Conservation (phyloP, 2,797 vertebrate genomes). For the Ibycter americanus region DNA sequence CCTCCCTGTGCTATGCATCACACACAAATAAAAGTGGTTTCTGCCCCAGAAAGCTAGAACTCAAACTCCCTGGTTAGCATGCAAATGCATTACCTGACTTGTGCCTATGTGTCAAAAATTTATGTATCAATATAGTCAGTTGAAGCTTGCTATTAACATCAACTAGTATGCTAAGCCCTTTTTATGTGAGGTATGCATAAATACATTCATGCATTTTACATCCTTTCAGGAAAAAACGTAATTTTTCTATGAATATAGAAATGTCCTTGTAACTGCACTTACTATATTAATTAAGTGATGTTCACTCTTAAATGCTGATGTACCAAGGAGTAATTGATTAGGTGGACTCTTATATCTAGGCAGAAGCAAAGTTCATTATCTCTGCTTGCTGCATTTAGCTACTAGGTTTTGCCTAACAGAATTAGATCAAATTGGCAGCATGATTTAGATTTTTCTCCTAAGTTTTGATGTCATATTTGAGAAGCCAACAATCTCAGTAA, state of each 20-base stretch:
- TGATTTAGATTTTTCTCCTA: background rate
- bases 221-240: background rate
- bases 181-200: constrained; percentile 29
- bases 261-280: background rate
- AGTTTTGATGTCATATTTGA: background rate
- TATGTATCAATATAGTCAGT: background rate
- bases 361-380: background rate
- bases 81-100: constrained; percentile 45
- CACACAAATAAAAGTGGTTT: background rate
- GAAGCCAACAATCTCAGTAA: background rate
- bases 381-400: background rate
- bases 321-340: background rate
- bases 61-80: constrained; percentile 23
- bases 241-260: constrained; percentile 36
- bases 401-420: background rate
- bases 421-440: background rate
- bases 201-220: constrained; percentile 35
- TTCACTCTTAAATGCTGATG: background rate
- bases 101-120: constrained; percentile 46
- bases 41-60: constrained; percentile 35
- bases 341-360: background rate
- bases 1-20: background rate
- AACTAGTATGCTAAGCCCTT: background rate
- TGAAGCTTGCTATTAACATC: constrained; percentile 36
- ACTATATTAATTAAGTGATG: constrained; percentile 26